Base-by-base conservation (phyloP, 1,140 invertebrate genomes). In the Drosophila prosaltans region DNA sequence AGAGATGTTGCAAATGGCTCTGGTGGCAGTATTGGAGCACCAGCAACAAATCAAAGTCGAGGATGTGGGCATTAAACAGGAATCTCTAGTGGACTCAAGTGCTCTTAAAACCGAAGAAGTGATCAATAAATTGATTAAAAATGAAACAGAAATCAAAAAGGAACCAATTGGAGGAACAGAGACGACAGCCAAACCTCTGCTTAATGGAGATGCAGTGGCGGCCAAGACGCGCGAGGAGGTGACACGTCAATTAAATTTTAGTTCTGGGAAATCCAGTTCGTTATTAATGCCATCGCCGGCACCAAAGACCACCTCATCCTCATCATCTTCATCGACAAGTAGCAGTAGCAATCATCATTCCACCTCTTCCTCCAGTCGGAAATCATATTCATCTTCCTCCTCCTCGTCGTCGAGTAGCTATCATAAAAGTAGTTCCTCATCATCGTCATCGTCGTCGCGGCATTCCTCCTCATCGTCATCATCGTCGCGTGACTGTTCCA, bases 401-500 rank as follows among this genome's bases (percentile, higher is more conserved):
- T 81, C 81, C 39, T 80, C 73, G 9, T 90, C 85, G 6, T 84
- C 83, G 28, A 82, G 72, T 24, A 89, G 62, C 62, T 73, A 67
- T 60, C 79, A 82, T 60, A 74, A 91, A 24, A 86, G 89, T 59
- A 71, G 69, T 28, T 79, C 78, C n/a, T 80, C 78, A 1, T 77
- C 74, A 0, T 80, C 84, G 1, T 79, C 88, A 6, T 89, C 86
- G 1, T 77, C 82, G 6, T 80, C 80, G 16, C 77, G 84, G 2
- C 84, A 89, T 26, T 79, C 70, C 3, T 69, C 78, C 5, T 81
- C 86, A 2, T 82, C 83, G n/a, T 83, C 80, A 1, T 80, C 80
- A 3, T 78, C 78, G 2, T 93, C 88, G 8, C 93, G 93, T 39
- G 92, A 94, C 59, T 95, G 94, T 71, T 94, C 94, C 10, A 93